These are phyloP conservation scores for Spinus pinus DNA, from an alignment of 2,797 vertebrate genomes.

Conservation along the genomic window DNA sequence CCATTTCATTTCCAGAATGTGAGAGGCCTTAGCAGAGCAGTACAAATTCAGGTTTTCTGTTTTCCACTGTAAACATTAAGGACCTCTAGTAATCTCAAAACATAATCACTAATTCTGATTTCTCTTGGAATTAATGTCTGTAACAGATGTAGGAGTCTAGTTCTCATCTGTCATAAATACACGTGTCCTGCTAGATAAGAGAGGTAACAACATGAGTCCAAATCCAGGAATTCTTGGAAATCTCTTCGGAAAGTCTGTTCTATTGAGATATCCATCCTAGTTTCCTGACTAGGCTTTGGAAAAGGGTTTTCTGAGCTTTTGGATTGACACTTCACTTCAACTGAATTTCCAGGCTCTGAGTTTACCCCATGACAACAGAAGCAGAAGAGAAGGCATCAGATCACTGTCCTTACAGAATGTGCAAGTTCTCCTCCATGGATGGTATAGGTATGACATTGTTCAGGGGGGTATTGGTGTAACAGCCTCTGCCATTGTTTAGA, in stretches of 20 bases:
- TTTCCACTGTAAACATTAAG: background rate
- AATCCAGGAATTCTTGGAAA: constrained; percentile 41
- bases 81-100: background rate
- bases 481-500: background rate
- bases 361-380: background rate
- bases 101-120: background rate
- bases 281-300: constrained; percentile 17
- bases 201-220: background rate
- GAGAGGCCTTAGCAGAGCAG: background rate
- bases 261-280: constrained; percentile 6
- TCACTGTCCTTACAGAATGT: background rate
- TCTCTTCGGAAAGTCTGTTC: constrained; percentile 47
- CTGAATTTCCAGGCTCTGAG: background rate
- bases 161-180: background rate
- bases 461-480: background rate
- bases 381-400: background rate
- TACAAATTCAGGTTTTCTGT: background rate
- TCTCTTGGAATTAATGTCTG: background rate
- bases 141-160: background rate
- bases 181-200: constrained; percentile 26
- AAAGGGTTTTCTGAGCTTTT: background rate
- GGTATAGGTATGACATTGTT: background rate
- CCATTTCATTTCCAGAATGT: background rate
- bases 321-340: background rate
- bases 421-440: background rate